Evolutionary conservation across 2,888 invertebrate genomes (phyloP).

Genomic region (Drosophila leonis): DNA sequence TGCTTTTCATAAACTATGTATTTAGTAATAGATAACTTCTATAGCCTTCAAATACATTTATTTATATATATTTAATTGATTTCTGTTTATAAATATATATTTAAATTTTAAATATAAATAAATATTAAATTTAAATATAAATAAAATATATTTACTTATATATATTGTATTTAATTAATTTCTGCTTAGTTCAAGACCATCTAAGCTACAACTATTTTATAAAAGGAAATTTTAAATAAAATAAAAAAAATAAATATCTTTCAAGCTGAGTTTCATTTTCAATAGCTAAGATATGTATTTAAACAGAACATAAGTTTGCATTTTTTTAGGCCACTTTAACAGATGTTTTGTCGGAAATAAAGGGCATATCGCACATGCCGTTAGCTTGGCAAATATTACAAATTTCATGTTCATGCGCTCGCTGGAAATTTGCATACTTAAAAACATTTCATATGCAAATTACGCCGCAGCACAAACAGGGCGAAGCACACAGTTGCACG

Average conservation of each 20-base stretch:
- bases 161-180: no score
- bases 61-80: no score
- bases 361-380: slow-evolving; percentile 6
- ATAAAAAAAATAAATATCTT: neutral
- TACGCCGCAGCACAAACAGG: slow-evolving; percentile 1
- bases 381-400: slow-evolving; percentile 24
- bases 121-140: no score
- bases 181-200: no score
- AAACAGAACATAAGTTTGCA: neutral
- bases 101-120: no score
- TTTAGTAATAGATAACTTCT: no score
- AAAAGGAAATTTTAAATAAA: neutral
- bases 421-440: slow-evolving; percentile 57
- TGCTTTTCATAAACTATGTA: neutral
- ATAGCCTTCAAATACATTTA: no score
- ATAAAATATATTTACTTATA: no score
- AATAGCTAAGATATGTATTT: neutral
- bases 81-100: no score
- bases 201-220: no score
- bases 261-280: neutral
- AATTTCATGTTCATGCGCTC: slow-evolving; percentile 34
- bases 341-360: neutral
- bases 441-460: slow-evolving; percentile 65
- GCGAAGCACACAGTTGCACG: neutral
- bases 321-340: slow-evolving; percentile 12